Evolutionary conservation across 2,113 vertebrate genomes (phyloP).

Genomic region (Alaudala cheleensis): DNA sequence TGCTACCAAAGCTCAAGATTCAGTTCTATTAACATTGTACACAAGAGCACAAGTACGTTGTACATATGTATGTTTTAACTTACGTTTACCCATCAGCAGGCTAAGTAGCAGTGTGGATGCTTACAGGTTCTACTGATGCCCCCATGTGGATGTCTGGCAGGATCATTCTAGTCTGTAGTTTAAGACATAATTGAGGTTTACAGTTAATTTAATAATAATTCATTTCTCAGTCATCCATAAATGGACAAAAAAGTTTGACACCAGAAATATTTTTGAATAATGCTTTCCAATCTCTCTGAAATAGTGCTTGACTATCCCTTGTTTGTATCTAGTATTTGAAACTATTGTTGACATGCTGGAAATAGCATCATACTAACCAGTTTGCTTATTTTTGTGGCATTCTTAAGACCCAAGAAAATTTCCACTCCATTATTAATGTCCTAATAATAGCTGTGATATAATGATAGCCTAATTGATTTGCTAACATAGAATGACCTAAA

Average conservation of each 20-base stretch:
- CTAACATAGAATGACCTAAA: neutral
- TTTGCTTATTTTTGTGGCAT: neutral
- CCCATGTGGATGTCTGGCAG: slow-evolving; percentile 7
- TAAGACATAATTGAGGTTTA: neutral
- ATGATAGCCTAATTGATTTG: neutral
- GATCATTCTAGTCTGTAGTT: neutral
- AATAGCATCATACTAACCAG: neutral
- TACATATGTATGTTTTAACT: neutral
- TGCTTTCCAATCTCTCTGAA: neutral
- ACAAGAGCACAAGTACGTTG: too few relatives aligned
- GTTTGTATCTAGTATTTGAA: neutral
- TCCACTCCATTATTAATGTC: neutral
- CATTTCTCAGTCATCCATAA: neutral
- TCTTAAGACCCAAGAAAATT: neutral
- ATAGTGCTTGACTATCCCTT: neutral
- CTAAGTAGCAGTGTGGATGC: neutral
- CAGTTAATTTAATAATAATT: neutral
- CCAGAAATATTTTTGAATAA: neutral
- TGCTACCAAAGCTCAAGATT: neutral
- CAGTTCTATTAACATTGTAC: neutral
- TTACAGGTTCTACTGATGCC: slow-evolving; percentile 17
- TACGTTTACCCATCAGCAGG: neutral
- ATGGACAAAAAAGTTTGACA: neutral
- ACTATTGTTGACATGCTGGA: neutral
- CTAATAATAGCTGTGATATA: neutral